These are phyloP conservation scores for Tetraodon nigroviridis DNA, from an alignment of 2,113 vertebrate species.

Conservation along the genomic window DNA sequence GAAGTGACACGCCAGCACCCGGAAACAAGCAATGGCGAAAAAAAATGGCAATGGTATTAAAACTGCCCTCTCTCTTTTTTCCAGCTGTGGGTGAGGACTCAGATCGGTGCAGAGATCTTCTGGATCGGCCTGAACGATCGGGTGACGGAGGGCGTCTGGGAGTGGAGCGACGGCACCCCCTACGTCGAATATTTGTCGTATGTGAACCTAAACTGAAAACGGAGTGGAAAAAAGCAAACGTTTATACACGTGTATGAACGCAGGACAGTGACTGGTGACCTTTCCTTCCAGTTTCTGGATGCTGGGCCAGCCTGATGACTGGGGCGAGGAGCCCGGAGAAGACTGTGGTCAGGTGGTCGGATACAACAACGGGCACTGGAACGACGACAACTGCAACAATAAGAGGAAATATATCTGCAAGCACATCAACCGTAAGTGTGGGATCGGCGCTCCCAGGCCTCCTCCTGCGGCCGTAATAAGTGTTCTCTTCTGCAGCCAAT, in stretches of 20 bases:
- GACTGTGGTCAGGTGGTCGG: constrained; percentile 59
- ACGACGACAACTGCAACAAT: constrained; percentile 62
- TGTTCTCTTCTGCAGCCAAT: constrained; percentile 50
- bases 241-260: background rate
- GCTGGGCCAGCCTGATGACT: constrained; percentile 72
- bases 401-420: constrained; percentile 73
- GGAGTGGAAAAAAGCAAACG: background rate
- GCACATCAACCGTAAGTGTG: constrained; percentile 57
- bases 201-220: constrained; percentile 16
- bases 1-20: constrained; percentile 14
- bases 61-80: background rate
- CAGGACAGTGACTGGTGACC: background rate
- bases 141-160: constrained; percentile 58
- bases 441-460: too few relatives aligned
- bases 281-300: constrained; percentile 61
- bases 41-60: background rate
- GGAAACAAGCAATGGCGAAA: background rate
- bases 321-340: constrained; percentile 34
- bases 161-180: constrained; percentile 70
- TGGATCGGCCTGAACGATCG: constrained; percentile 77
- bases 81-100: constrained; percentile 73
- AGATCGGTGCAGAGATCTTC: constrained; percentile 57
- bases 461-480: background rate
- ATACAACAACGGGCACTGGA: constrained; percentile 59
- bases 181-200: constrained; percentile 63